Evolutionary conservation across 2,888 invertebrate species (phyloP).

Genomic region (Deilephila porcellus): DNA sequence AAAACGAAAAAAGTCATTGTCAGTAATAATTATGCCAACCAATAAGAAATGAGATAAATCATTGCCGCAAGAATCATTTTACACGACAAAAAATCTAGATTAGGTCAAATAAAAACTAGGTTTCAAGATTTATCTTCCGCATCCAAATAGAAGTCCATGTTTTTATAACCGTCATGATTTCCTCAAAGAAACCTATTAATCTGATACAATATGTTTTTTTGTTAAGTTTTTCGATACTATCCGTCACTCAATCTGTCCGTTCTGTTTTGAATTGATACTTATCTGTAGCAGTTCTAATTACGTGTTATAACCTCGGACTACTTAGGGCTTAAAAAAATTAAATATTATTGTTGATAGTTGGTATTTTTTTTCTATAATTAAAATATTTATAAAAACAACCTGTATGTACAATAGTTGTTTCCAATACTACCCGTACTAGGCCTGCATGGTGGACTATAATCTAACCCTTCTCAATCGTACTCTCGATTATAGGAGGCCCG

Average conservation of each 20-base stretch:
- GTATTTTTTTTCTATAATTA: too few species aligned
- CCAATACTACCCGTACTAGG: too few species aligned
- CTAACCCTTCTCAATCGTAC: too few species aligned
- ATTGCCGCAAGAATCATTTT: conserved; percentile 4
- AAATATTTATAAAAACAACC: too few species aligned
- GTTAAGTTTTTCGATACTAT: neutral
- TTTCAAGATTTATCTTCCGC: conserved; percentile 9
- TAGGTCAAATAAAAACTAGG: conserved; percentile 18
- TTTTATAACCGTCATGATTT: conserved; percentile 9
- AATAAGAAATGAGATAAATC: neutral
- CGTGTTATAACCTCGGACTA: too few species aligned
- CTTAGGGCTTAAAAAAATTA: too few species aligned
- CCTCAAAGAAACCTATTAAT: conserved; percentile 13
- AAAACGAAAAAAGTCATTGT: too few species aligned
- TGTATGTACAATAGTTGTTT: too few species aligned
- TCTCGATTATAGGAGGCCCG: too few species aligned
- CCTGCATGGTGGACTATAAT: too few species aligned
- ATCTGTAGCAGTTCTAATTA: conserved; percentile 5
- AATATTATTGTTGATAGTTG: too few species aligned
- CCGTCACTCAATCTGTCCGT: neutral
- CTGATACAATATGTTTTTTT: conserved; percentile 18
- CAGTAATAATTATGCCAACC: neutral
- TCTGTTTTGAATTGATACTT: neutral
- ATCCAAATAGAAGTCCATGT: neutral
- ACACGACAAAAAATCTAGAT: conserved; percentile 19